Evolutionary conservation across 2,113 vertebrate species (phyloP).

Genomic region (Ammospiza caudacuta): DNA sequence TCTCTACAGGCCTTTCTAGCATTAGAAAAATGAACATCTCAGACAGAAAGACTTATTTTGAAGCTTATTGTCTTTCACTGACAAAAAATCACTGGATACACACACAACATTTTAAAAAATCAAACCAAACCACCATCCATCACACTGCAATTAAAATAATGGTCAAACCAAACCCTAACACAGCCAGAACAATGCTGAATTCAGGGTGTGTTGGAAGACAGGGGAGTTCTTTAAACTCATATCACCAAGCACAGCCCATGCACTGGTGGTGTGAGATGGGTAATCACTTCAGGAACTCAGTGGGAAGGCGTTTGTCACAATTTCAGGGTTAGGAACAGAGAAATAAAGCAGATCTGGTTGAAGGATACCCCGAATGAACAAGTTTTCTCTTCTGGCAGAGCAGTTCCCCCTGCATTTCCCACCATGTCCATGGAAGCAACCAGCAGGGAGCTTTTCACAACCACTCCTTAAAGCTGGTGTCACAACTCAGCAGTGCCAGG

Average conservation of each 20-base stretch:
- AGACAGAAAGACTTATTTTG: background rate
- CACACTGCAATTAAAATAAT: background rate
- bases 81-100: background rate
- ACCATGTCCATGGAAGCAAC: background rate
- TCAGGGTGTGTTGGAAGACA: background rate
- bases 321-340: background rate
- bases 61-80: background rate
- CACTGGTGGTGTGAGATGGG: background rate
- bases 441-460: background rate
- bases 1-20: background rate
- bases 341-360: rapidly evolving
- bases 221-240: background rate
- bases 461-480: background rate
- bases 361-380: background rate
- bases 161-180: background rate
- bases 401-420: background rate
- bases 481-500: background rate
- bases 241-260: background rate
- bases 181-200: background rate
- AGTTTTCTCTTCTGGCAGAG: background rate
- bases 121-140: background rate
- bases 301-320: background rate
- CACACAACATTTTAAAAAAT: background rate
- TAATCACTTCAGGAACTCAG: background rate
- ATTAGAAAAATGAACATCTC: background rate